Percentiles rank a stretch among this genome's conserved stretches.
Conservation (phyloP, 2,888 invertebrate species). For the Sclerodermus sp. region DNA sequence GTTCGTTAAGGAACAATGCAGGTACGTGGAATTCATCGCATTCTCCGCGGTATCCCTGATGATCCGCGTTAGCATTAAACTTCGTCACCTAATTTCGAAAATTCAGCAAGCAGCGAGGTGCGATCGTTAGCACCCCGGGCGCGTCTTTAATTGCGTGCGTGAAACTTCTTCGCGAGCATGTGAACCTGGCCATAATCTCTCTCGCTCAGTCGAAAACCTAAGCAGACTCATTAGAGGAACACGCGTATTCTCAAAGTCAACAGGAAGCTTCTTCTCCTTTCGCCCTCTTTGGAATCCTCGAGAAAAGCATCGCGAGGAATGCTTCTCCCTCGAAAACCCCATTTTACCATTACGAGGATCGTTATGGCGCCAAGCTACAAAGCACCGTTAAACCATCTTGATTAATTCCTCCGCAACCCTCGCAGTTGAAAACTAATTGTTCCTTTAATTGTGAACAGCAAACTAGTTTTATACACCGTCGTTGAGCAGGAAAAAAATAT, state of each 20-base stretch:
- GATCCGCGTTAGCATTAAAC: constrained; percentile 17
- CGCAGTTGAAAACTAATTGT: too few species aligned
- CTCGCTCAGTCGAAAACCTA: too few species aligned
- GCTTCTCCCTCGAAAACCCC: too few species aligned
- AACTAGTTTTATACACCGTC: too few species aligned
- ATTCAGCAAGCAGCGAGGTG: constrained; percentile 2
- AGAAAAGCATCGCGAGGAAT: too few species aligned
- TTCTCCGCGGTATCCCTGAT: neutral
- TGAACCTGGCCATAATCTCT: constrained; percentile 6
- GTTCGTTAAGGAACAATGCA: neutral
- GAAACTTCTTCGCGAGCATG: constrained; percentile 10
- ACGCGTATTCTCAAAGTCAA: too few species aligned
- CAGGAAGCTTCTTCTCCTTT: neutral
- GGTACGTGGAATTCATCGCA: neutral
- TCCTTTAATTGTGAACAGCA: too few species aligned
- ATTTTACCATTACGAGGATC: neutral
- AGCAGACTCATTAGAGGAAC: too few species aligned
- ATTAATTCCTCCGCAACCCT: too few species aligned
- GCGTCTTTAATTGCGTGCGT: constrained; percentile 25
- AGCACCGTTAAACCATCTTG: neutral
- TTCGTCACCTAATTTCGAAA: constrained; percentile 18
- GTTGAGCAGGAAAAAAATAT: too few species aligned
- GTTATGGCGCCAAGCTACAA: neutral
- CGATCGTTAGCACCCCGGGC: constrained; percentile 21
- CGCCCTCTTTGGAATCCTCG: too few species aligned